phyloP scores from a whole-genome alignment of 2,113 vertebrate species.

The Brienomyrus brachyistius region DNA sequence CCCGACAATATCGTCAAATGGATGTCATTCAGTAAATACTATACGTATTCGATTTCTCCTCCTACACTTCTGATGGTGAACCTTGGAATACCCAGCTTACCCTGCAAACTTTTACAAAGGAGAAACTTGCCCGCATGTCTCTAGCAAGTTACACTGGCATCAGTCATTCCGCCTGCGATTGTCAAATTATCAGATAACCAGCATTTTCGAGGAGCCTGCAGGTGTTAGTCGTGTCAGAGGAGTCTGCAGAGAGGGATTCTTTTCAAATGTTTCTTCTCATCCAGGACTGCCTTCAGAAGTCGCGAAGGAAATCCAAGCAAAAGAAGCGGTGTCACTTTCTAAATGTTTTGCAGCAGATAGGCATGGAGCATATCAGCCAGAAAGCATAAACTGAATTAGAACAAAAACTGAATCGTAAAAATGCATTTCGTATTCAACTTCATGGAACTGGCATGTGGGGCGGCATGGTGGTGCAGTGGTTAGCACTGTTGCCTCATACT shows the following conservation, averaged over 20 bases:
- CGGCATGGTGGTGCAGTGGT: too few relatives aligned
- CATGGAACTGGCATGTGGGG: neutral
- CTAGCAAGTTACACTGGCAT: neutral
- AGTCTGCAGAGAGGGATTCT: neutral
- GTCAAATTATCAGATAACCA: slow-evolving; percentile 4
- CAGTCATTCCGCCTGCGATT: neutral
- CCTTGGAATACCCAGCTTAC: neutral
- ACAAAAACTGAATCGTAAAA: neutral
- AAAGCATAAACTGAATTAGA: neutral
- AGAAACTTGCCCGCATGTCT: neutral
- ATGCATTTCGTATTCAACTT: neutral
- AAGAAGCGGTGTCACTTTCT: neutral
- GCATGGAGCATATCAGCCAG: neutral
- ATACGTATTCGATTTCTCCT: neutral
- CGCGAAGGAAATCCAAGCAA: neutral
- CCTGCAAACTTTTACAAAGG: neutral
- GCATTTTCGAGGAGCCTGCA: neutral
- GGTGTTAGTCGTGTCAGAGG: neutral
- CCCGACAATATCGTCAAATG: neutral
- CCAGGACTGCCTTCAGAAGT: neutral
- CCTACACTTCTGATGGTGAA: neutral
- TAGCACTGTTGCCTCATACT: too few relatives aligned
- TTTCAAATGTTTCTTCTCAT: neutral
- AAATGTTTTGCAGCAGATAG: neutral
- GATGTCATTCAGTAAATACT: neutral